phyloP scores from a whole-genome alignment of 2,888 invertebrate species.

The Corythucha ciliata region DNA sequence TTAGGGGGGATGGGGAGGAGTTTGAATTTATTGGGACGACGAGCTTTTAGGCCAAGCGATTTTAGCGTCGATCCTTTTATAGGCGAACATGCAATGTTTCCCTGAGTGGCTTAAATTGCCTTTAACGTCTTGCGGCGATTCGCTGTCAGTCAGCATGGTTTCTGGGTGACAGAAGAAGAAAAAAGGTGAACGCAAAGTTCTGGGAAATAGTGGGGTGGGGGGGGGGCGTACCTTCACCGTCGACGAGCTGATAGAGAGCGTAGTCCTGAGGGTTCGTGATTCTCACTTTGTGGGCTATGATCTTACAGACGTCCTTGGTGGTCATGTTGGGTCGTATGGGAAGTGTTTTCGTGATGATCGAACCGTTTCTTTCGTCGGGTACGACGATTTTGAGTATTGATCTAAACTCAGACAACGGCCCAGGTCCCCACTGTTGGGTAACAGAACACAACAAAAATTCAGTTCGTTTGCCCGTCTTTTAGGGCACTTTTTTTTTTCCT shows the following conservation, averaged over 20 bases:
- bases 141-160: slow-evolving; percentile 75
- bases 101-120: slow-evolving; percentile 48
- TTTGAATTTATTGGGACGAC: slow-evolving; percentile 24
- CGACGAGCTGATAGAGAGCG: slow-evolving; percentile 78
- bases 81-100: slow-evolving; percentile 84
- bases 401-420: slow-evolving; percentile 48
- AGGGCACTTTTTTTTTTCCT: no score
- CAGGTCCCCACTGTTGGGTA: slow-evolving; percentile 40
- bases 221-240: slow-evolving; percentile 65
- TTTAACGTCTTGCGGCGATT: slow-evolving; percentile 83
- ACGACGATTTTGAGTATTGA: slow-evolving; percentile 82
- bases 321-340: slow-evolving; percentile 90
- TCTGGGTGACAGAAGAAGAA: slow-evolving; percentile 51
- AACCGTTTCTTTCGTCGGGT: slow-evolving; percentile 88
- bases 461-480: no score
- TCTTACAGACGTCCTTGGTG: slow-evolving; percentile 83
- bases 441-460: no score
- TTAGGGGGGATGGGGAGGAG: neutral
- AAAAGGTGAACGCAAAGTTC: neutral
- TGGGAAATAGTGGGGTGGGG: neutral
- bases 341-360: slow-evolving; percentile 80
- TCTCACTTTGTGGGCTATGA: slow-evolving; percentile 88
- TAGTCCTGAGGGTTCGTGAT: slow-evolving; percentile 96
- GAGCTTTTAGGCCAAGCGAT: slow-evolving; percentile 81
- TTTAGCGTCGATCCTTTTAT: slow-evolving; percentile 90